These are phyloP conservation scores for Bufo gargarizans DNA, from an alignment of 2,113 vertebrate genomes.

Conservation along the genomic window DNA sequence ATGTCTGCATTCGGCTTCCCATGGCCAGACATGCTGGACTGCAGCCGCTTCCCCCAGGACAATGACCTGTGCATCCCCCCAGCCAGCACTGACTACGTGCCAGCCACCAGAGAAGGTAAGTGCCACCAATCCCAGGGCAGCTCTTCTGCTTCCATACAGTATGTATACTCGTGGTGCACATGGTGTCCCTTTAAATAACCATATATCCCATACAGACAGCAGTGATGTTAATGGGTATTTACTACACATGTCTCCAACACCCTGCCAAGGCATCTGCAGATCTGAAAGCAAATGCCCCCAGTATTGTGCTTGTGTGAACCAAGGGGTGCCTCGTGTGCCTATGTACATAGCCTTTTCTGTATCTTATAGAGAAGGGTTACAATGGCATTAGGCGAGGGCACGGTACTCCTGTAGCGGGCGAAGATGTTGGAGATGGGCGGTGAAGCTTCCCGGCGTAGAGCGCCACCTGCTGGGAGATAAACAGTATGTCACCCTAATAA, in stretches of 20 bases:
- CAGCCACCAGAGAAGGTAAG: slow-evolving; percentile 85
- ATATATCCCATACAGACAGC: neutral
- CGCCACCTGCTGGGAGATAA: slow-evolving; percentile 68
- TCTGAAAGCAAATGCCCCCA: neutral
- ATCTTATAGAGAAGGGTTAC: neutral
- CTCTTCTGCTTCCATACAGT: too few species aligned
- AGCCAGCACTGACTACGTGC: slow-evolving; percentile 80
- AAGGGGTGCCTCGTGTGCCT: neutral
- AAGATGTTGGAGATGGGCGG: neutral
- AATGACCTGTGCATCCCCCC: slow-evolving; percentile 96
- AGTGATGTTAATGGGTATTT: slow-evolving; percentile 70
- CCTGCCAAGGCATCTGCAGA: neutral
- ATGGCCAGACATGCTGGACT: slow-evolving; percentile 97
- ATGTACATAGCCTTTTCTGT: neutral
- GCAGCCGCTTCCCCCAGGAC: slow-evolving; percentile 89
- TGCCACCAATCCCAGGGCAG: neutral
- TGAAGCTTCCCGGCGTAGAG: neutral
- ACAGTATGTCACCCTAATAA: slow-evolving; percentile 49
- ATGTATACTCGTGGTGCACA: neutral
- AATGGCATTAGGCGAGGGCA: too few species aligned
- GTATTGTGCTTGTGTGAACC: neutral
- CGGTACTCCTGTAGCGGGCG: neutral
- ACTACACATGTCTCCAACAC: slow-evolving; percentile 67
- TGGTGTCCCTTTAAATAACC: neutral
- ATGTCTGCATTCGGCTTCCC: slow-evolving; percentile 97